Evolutionary conservation across 1,140 invertebrate species (phyloP).

Genomic region (Drosophila dunni): DNA sequence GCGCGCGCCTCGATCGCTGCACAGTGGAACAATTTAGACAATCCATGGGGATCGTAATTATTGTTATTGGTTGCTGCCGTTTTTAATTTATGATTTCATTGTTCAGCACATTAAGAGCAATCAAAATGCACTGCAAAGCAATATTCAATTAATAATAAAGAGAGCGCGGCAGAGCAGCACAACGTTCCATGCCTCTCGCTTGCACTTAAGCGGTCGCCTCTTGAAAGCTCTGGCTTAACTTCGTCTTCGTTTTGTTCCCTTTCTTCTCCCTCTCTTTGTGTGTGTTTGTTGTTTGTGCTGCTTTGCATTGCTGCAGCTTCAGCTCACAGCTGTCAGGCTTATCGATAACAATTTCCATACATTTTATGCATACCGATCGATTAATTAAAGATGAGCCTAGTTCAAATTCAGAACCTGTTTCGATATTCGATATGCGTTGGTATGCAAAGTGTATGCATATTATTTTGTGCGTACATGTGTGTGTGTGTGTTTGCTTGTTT

Average conservation of each 20-base stretch:
- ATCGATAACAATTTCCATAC: constrained; percentile 22
- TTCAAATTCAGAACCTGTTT: constrained; percentile 23
- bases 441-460: no score
- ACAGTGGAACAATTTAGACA: constrained; percentile 9
- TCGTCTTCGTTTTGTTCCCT: no score
- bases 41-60: constrained; percentile 16
- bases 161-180: background rate
- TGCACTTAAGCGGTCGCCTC: background rate
- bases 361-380: constrained; percentile 9
- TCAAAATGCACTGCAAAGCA: constrained; percentile 28
- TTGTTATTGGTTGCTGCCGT: background rate
- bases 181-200: background rate
- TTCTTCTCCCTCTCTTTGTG: background rate
- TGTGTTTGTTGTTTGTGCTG: constrained; percentile 1
- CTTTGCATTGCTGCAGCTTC: constrained; percentile 36
- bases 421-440: constrained; percentile 24
- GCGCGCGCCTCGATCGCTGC: constrained; percentile 36
- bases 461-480: constrained; percentile 1
- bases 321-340: constrained; percentile 19
- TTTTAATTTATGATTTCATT: constrained; percentile 41
- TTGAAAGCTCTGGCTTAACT: background rate
- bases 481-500: constrained; percentile 17
- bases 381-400: constrained; percentile 24
- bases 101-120: constrained; percentile 23
- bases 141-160: constrained; percentile 31